These are phyloP conservation scores for Lasiurus cinereus DNA, from an alignment of 2,113 vertebrate genomes.

Conservation along the genomic window DNA sequence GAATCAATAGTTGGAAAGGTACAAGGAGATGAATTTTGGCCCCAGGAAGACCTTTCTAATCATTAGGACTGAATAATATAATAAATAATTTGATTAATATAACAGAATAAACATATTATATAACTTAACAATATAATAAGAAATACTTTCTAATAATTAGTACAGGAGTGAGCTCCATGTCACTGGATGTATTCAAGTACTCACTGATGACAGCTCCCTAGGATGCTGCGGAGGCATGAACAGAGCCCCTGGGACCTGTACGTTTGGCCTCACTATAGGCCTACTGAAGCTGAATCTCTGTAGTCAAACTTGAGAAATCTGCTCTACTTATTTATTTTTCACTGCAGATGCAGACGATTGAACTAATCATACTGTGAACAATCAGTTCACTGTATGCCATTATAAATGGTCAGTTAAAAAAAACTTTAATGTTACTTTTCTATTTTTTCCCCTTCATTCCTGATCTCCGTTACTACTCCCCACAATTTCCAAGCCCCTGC, in stretches of 20 bases:
- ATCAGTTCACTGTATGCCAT: not conserved
- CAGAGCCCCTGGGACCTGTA: not conserved
- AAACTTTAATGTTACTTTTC: not conserved
- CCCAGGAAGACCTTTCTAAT: conserved; percentile 26
- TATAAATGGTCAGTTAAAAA: not conserved
- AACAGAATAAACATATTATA: not conserved
- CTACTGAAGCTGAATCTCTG: not conserved
- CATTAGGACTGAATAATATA: not conserved
- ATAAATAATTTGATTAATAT: not conserved
- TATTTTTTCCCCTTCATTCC: not conserved
- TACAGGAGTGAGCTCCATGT: not conserved
- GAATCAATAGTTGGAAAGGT: not conserved
- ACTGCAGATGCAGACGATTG: not conserved
- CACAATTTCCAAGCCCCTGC: not conserved
- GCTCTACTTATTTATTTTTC: conserved; percentile 17
- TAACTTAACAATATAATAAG: not conserved
- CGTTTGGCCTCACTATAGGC: not conserved
- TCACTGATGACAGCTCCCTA: not conserved
- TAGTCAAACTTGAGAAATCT: not conserved
- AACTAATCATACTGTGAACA: not conserved
- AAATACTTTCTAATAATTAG: not conserved
- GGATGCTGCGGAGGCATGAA: not conserved
- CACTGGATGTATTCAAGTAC: not conserved
- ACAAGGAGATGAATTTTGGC: not conserved
- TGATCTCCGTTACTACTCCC: not conserved